Evolutionary conservation across 2,113 vertebrate genomes (phyloP), one percentile per base, ranked within the genome.

Genomic region (Vulpes ferrilata): DNA sequence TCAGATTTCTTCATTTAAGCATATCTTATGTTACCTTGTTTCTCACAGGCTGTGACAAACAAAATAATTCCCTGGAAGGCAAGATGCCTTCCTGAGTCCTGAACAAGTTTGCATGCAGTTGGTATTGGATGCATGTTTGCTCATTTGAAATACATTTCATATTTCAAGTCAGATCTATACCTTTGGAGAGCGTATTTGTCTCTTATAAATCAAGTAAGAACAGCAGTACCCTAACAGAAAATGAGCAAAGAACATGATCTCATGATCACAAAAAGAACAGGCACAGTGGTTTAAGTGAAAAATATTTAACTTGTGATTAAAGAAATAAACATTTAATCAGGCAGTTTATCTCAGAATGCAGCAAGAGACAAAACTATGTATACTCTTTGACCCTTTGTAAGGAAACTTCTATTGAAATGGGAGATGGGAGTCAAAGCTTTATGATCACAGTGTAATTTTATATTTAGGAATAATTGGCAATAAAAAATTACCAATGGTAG

Each of bases 141-240:
- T 84, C 43, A 88, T 71, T 79, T 94, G 69, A 87, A 80, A 11
- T 86, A 10, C 87, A 43, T 86, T 85, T 95, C 20, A 60, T 90
- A 64, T 90, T 90, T 64, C 57, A 64, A 38, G 48, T 82, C 62
- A 73, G 90, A 80, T 90, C 6, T 80, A 7, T 74, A 22, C 65
- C 13, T 92, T 53, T 88, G 27, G 27, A 2, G 13, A 96, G 11
- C 82, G 16, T 65, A 30, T 59, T 76, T 12, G 57, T 81, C 43
- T 81, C 51, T 86, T 67, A 71, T 4, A 93, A 74, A 65, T 80
- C 35, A 83, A 81, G 69, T 96, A 48, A 85, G 76, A 80, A 65
- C 7, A 32, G 67, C 38, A 62, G 1, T 76, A 86, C 1, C 60
- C 12, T 73, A n/a, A 94, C 16, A 91, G 55, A 85, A 91, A 57